Percentiles rank a stretch among this genome's conserved stretches.
These are phyloP conservation scores for Macrotis lagotis DNA, from an alignment of 2,113 vertebrate genomes.

Conservation along the genomic window DNA sequence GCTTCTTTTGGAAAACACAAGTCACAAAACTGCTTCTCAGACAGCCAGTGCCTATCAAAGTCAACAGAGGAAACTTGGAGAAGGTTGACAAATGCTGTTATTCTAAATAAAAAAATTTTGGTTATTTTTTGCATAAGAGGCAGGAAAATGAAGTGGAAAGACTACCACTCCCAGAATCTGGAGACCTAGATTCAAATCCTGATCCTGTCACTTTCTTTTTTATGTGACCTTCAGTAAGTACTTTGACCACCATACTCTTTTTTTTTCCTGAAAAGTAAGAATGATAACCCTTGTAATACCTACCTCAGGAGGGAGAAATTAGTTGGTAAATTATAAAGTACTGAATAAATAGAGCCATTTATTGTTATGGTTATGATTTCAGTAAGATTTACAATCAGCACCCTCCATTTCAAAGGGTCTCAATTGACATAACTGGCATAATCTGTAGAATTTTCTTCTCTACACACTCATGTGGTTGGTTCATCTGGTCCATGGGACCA, in stretches of 20 bases:
- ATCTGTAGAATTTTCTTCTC: background rate
- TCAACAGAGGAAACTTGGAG: slow-evolving; percentile 36
- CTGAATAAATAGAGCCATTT: background rate
- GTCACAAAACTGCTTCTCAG: slow-evolving; percentile 12
- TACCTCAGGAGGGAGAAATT: background rate
- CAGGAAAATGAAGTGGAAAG: background rate
- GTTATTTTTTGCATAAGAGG: background rate
- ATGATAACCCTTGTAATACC: background rate
- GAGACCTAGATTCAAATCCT: background rate
- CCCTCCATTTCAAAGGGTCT: background rate
- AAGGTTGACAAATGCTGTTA: background rate
- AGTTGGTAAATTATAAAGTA: background rate
- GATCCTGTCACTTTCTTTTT: background rate
- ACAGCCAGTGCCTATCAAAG: slow-evolving; percentile 62
- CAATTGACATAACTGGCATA: rapidly evolving
- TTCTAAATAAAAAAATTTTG: background rate
- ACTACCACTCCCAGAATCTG: background rate
- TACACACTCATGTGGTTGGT: background rate
- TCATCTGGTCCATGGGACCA: background rate
- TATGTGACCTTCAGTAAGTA: background rate
- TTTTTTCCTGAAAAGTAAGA: background rate
- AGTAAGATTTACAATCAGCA: background rate
- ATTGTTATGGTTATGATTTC: background rate
- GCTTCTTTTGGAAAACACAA: slow-evolving; percentile 38
- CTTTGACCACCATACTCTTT: background rate